These are phyloP conservation scores for Buteo buteo DNA, from an alignment of 2,113 vertebrate species.

Conservation along the genomic window DNA sequence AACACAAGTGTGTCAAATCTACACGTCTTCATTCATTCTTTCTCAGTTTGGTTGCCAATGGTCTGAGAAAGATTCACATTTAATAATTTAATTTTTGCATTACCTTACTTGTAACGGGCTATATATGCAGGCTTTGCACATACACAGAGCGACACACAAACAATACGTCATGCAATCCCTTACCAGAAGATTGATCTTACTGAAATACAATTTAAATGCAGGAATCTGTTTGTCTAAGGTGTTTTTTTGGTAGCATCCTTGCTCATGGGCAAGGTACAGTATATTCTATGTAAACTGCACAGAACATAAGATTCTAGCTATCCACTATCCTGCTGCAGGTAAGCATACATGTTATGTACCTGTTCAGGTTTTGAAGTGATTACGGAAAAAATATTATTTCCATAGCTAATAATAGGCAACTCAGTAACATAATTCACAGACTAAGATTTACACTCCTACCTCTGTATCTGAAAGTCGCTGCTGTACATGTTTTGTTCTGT, in stretches of 20 bases:
- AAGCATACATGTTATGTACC: neutral
- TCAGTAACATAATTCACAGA: neutral
- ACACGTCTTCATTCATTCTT: neutral
- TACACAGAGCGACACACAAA: neutral
- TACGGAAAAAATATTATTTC: neutral
- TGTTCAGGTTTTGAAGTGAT: neutral
- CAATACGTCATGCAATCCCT: fast-evolving
- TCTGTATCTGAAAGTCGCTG: slow-evolving; percentile 96
- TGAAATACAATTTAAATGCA: neutral
- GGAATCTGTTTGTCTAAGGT: neutral
- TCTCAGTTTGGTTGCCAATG: neutral
- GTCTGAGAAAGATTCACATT: neutral
- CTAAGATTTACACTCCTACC: slow-evolving; percentile 66
- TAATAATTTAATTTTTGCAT: neutral
- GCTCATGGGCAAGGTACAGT: neutral
- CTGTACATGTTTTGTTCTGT: slow-evolving; percentile 88
- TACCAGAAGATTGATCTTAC: neutral
- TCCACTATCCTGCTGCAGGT: neutral
- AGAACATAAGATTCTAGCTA: neutral
- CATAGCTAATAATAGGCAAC: neutral
- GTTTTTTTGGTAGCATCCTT: neutral
- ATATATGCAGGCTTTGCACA: neutral
- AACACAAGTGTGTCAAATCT: neutral
- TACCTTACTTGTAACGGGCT: neutral
- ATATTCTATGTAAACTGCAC: neutral